Evolutionary conservation across 2,888 invertebrate species (phyloP).

Genomic region (Patella caerulea): DNA sequence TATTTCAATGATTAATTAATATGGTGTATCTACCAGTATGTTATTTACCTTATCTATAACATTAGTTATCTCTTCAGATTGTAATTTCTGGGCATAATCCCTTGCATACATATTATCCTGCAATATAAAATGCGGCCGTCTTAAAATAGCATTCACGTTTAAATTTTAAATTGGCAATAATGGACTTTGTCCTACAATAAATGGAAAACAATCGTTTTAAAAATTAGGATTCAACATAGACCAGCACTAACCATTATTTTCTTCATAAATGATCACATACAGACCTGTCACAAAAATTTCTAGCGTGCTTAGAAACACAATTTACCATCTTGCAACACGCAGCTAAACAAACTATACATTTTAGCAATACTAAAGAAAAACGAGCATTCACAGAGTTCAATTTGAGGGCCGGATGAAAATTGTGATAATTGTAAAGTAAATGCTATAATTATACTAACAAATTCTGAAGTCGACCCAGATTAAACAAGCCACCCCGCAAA

Average conservation of each 20-base stretch:
- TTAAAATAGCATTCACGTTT: neutral
- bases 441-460: too few species aligned
- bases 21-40: neutral
- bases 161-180: neutral
- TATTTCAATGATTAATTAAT: neutral
- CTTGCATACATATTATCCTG: slow-evolving; percentile 51
- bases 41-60: slow-evolving; percentile 50
- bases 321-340: too few species aligned
- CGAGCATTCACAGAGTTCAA: too few species aligned
- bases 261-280: neutral
- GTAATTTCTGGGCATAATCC: slow-evolving; percentile 47
- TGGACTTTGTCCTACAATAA: neutral
- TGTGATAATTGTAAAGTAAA: too few species aligned
- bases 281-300: too few species aligned
- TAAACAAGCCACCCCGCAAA: too few species aligned
- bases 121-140: slow-evolving; percentile 7
- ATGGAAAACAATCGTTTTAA: neutral
- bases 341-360: too few species aligned
- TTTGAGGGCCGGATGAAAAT: too few species aligned
- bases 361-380: too few species aligned
- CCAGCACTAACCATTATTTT: neutral
- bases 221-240: neutral
- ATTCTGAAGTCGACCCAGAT: too few species aligned
- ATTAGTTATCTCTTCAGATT: slow-evolving; percentile 40
- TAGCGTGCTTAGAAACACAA: too few species aligned